Evolutionary conservation across 2,797 vertebrate species (phyloP), one percentile per base, ranked within the genome.

Genomic region (Paedocypris micromegethes): DNA sequence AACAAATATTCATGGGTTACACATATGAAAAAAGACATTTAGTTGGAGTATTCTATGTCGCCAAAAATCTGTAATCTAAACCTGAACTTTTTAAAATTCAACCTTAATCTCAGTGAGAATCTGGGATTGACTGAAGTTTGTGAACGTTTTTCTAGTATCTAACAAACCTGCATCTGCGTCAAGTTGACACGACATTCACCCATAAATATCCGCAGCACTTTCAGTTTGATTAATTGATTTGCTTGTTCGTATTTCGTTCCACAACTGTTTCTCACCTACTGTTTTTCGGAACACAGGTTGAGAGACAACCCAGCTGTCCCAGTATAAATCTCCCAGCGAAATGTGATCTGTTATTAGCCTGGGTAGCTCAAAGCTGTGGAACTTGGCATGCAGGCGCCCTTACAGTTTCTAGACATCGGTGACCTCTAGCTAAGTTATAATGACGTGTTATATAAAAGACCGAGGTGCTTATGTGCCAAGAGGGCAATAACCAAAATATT

Each of bases 301-400:
- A 77, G 73, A 76, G 77, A 73, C 74, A 64, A 72, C 70, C 77
- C 87, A 88, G 85, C 87, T 88, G 86, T 78, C 81, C 71, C 51
- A 47, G 62, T 77, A 78, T 88, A 86, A 89, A 88, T 90, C 88
- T 84, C 71, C 62, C 39, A 42, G 48, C 72, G 82, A 79, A 84
- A 83, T 74, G 63, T 45, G 78, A 86, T 81, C 72, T 79, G 76
- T 69, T 69, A 57, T 73, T 61, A 56, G 73, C 75, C 64, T 71
- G 72, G 73, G 74, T 78, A 78, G 59, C 45, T 70, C 62, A 68
- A 76, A 78, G 49, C 75, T 73, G 42, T 73, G 78, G 41, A 48
- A 48, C 45, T 60, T 37, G 60, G 40, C 54, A 37, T 65, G 41
- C 44, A 54, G 57, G 5, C 52, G 47, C 52, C 63, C 65, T 53